Evolutionary conservation across 2,113 vertebrate genomes (phyloP).

Genomic region (Nerophis lumbriciformis): DNA sequence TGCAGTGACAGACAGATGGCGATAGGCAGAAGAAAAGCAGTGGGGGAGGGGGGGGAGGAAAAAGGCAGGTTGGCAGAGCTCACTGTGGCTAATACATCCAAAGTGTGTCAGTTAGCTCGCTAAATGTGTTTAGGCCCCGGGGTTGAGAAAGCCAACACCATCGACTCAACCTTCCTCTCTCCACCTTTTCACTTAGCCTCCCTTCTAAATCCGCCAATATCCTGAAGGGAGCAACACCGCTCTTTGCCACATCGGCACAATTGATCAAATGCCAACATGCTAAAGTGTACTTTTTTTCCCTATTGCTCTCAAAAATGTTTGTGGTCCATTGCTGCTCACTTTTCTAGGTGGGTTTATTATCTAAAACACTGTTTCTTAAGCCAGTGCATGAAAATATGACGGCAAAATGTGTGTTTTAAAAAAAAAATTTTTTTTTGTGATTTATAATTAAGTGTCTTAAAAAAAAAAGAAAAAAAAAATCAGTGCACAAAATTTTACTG

Average conservation of each 20-base stretch:
- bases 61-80: constrained; percentile 57
- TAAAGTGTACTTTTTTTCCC: constrained; percentile 47
- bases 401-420: too few relatives aligned
- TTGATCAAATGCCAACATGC: constrained; percentile 64
- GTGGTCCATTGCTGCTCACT: neutral
- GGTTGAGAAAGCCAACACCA: constrained; percentile 68
- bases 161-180: constrained; percentile 57
- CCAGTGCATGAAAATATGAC: too few relatives aligned
- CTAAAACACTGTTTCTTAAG: too few relatives aligned
- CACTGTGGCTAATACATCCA: constrained; percentile 66
- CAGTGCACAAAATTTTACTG: too few relatives aligned
- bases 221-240: constrained; percentile 50
- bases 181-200: constrained; percentile 68
- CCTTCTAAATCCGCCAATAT: constrained; percentile 59
- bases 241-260: constrained; percentile 52
- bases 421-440: too few relatives aligned
- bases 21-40: constrained; percentile 37
- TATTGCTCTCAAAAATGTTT: constrained; percentile 38
- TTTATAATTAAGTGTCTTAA: too few relatives aligned
- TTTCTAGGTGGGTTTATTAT: too few relatives aligned
- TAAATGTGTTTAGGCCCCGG: constrained; percentile 66
- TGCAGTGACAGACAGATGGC: constrained; percentile 51
- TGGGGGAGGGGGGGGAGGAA: constrained; percentile 23
- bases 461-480: too few relatives aligned
- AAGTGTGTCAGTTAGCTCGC: constrained; percentile 73